phyloP scores from a whole-genome alignment of 2,888 invertebrate genomes.

The Agonopterix heracliana region DNA sequence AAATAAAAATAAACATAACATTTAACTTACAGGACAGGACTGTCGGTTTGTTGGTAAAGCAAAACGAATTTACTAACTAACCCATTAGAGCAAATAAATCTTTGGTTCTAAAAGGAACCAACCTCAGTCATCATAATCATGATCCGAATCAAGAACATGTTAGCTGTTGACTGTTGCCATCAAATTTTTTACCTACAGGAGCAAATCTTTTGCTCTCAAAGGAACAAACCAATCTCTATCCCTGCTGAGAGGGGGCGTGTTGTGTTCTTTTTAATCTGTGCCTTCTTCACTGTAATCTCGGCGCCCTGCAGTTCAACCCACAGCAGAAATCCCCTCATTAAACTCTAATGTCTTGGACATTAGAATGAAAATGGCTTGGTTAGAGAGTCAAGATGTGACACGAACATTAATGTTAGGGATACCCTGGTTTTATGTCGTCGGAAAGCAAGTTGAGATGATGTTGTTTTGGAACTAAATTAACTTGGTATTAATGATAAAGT shows the following conservation, averaged over 20 bases:
- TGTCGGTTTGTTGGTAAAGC: background rate
- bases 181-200: background rate
- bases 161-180: background rate
- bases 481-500: too few species aligned
- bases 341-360: constrained; percentile 32
- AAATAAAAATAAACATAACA: too few species aligned
- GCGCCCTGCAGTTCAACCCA: constrained; percentile 19
- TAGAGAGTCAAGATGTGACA: background rate
- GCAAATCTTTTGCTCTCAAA: background rate
- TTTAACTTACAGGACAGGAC: background rate
- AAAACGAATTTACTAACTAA: background rate
- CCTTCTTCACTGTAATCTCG: constrained; percentile 35
- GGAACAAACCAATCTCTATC: constrained; percentile 4
- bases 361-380: constrained; percentile 5
- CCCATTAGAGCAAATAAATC: background rate
- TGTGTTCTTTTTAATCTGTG: constrained; percentile 48
- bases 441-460: background rate
- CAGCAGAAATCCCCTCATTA: constrained; percentile 31
- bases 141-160: background rate
- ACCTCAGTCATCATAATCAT: background rate
- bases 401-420: background rate
- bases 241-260: constrained; percentile 26
- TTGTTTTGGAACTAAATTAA: background rate
- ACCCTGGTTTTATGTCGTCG: background rate
- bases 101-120: background rate